Percentiles rank a stretch among this genome's conserved stretches.
These are phyloP conservation scores for Mesoligia furuncula DNA, from an alignment of 2,888 invertebrate genomes.

Conservation along the genomic window DNA sequence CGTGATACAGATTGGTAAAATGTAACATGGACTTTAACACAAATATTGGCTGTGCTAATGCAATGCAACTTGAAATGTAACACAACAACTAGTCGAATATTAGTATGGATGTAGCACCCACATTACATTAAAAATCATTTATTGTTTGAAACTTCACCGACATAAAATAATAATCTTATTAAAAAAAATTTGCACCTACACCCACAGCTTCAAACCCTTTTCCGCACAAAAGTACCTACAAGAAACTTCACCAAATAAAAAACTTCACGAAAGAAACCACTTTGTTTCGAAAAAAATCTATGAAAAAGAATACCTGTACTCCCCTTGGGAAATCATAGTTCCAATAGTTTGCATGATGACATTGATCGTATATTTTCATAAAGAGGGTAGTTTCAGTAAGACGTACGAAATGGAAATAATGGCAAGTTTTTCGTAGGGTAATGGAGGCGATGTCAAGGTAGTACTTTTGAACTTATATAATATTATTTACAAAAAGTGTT, in stretches of 20 bases:
- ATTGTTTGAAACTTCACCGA: neutral
- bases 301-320: constrained; percentile 49
- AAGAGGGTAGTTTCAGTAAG: constrained; percentile 64
- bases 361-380: constrained; percentile 78
- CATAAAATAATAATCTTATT: neutral
- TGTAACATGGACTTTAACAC: too few relatives aligned
- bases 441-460: constrained; percentile 7
- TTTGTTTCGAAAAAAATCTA: constrained; percentile 57
- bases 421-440: constrained; percentile 46
- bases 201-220: constrained; percentile 1
- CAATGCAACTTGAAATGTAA: too few relatives aligned
- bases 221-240: neutral
- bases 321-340: constrained; percentile 79
- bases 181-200: neutral
- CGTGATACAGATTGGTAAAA: neutral
- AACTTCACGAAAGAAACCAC: constrained; percentile 7
- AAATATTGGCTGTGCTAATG: too few relatives aligned
- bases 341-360: constrained; percentile 76
- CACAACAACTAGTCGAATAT: too few relatives aligned
- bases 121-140: too few relatives aligned
- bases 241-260: constrained; percentile 24
- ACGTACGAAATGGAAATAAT: constrained; percentile 58
- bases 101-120: too few relatives aligned
- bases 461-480: too few relatives aligned
- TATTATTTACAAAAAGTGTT: too few relatives aligned